Conservation (phyloP, 2,888 invertebrate genomes). For the Hermaeophaga mercurialis region DNA sequence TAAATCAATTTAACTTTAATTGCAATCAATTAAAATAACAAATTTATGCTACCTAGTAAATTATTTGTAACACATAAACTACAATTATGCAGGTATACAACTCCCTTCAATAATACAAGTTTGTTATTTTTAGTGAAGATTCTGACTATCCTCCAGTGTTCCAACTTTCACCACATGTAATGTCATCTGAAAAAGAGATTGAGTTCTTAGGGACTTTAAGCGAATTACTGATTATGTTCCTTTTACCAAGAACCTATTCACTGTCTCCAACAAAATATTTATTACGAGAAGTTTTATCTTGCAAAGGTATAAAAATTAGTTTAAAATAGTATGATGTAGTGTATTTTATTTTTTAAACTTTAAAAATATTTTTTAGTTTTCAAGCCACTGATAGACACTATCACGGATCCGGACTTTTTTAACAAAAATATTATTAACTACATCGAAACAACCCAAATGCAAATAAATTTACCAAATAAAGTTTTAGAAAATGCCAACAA, state of each 20-base stretch:
- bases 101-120: too few relatives aligned
- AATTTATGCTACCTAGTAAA: too few relatives aligned
- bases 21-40: too few relatives aligned
- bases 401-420: constrained; percentile 90
- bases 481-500: constrained; percentile 88
- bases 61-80: too few relatives aligned
- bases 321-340: neutral
- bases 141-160: constrained; percentile 70
- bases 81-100: too few relatives aligned
- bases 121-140: constrained; percentile 63
- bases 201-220: constrained; percentile 82
- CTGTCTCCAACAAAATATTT: constrained; percentile 78
- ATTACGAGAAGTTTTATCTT: constrained; percentile 81
- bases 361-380: too few relatives aligned
- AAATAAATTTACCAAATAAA: constrained; percentile 76
- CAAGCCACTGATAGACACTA: constrained; percentile 79
- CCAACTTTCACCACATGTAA: constrained; percentile 75
- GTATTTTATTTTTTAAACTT: constrained; percentile 35
- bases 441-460: constrained; percentile 79
- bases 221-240: constrained; percentile 79
- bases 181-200: constrained; percentile 74
- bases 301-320: constrained; percentile 70
- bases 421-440: constrained; percentile 85
- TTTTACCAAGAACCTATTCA: constrained; percentile 82
- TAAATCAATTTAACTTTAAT: too few relatives aligned